Conservation (phyloP, 2,888 invertebrate species). For the Pilophorus perplexus region DNA sequence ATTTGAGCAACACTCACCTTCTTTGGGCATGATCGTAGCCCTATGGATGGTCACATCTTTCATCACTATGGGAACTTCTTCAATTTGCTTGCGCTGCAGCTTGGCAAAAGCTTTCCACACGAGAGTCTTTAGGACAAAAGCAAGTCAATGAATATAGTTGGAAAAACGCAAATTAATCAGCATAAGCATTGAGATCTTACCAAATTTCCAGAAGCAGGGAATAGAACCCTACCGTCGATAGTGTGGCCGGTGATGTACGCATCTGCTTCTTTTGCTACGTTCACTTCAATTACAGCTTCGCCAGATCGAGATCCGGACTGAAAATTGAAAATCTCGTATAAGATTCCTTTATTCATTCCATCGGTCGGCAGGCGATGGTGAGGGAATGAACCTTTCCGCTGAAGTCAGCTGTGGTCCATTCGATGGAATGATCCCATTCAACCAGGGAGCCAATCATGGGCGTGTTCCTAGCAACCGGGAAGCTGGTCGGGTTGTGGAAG, state of each 20-base stretch:
- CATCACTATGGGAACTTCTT: conserved; percentile 79
- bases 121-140: conserved; percentile 58
- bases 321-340: too few species aligned
- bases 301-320: conserved; percentile 62
- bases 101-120: conserved; percentile 88
- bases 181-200: conserved; percentile 56
- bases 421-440: conserved; percentile 87
- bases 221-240: conserved; percentile 90
- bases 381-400: conserved; percentile 60
- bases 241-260: conserved; percentile 78
- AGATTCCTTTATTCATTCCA: too few species aligned
- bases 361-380: too few species aligned
- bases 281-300: conserved; percentile 73
- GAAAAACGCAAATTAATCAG: too few species aligned
- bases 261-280: conserved; percentile 71
- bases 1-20: conserved; percentile 54
- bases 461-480: conserved; percentile 86
- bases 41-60: conserved; percentile 89
- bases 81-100: conserved; percentile 67
- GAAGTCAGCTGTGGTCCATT: conserved; percentile 84
- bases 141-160: background rate
- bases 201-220: conserved; percentile 93
- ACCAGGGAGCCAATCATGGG: conserved; percentile 84
- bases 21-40: conserved; percentile 89
- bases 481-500: conserved; percentile 67